Conservation (phyloP, 1,140 invertebrate species). For the Drosophila kurseongensis region DNA sequence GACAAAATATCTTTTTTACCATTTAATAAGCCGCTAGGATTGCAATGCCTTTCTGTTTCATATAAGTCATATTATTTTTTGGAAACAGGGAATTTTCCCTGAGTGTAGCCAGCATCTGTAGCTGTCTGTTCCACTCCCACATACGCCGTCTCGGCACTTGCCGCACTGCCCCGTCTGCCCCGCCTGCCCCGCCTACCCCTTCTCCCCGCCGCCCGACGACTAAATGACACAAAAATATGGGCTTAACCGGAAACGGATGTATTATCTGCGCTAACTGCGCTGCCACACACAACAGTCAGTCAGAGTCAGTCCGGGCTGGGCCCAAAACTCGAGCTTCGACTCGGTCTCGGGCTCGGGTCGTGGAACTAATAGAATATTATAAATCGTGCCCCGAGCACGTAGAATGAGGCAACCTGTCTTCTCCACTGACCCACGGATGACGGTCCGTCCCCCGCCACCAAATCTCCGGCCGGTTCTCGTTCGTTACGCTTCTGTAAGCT, state of each 20-base stretch:
- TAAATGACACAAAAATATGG: conserved; percentile 84
- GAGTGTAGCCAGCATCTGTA: conserved; percentile 71
- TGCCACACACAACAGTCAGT: conserved; percentile 53
- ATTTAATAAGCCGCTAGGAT: too few species aligned
- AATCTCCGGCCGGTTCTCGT: conserved; percentile 37
- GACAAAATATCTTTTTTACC: too few species aligned
- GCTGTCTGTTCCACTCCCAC: conserved; percentile 72
- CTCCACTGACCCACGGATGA: conserved; percentile 74
- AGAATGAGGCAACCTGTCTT: conserved; percentile 62
- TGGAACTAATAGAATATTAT: conserved; percentile 84
- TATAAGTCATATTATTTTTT: too few species aligned
- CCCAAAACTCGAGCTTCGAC: conserved; percentile 37
- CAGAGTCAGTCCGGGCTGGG: conserved; percentile 40
- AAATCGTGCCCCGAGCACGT: conserved; percentile 61
- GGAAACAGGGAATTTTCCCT: neutral
- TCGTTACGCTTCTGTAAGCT: conserved; percentile 76
- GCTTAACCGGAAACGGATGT: conserved; percentile 85
- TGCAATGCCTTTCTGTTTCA: too few species aligned
- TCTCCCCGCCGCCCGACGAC: conserved; percentile 11
- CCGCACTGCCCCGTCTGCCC: conserved; percentile 10
- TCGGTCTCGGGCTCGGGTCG: conserved; percentile 61
- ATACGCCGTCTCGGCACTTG: conserved; percentile 23
- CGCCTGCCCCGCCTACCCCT: neutral
- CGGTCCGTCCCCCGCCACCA: conserved; percentile 14
- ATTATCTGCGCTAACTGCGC: conserved; percentile 85